Evolutionary conservation across 2,888 invertebrate genomes (phyloP).

Genomic region (Protodeltote pygarga): DNA sequence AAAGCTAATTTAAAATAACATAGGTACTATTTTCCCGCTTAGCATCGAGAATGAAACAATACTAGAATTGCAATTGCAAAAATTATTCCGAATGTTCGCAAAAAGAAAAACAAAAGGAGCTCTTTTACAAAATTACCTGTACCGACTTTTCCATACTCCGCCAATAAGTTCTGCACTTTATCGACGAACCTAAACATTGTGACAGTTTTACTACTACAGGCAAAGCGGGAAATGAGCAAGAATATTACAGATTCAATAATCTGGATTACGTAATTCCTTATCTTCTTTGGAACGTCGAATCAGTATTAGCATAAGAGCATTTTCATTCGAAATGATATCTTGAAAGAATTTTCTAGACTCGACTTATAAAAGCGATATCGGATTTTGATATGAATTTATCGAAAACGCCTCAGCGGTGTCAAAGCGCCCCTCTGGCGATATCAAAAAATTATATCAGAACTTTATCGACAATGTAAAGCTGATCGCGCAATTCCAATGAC

Average conservation of each 20-base stretch:
- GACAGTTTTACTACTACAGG: slow-evolving; percentile 36
- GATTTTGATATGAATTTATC: slow-evolving; percentile 79
- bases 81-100: too few species aligned
- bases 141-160: slow-evolving; percentile 11
- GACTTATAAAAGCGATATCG: slow-evolving; percentile 69
- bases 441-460: slow-evolving; percentile 80
- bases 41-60: too few species aligned
- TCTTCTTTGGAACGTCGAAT: slow-evolving; percentile 40
- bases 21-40: too few species aligned
- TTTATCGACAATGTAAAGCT: slow-evolving; percentile 70
- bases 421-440: slow-evolving; percentile 70
- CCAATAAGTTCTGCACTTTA: slow-evolving; percentile 36
- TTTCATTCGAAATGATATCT: slow-evolving; percentile 65
- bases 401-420: slow-evolving; percentile 68
- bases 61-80: too few species aligned
- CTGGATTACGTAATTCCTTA: slow-evolving; percentile 44
- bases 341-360: slow-evolving; percentile 47
- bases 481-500: slow-evolving; percentile 49
- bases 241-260: slow-evolving; percentile 48
- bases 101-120: slow-evolving; percentile 32
- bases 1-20: too few species aligned
- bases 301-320: slow-evolving; percentile 61
- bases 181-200: slow-evolving; percentile 25
- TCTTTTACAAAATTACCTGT: slow-evolving; percentile 36
- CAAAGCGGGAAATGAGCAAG: slow-evolving; percentile 25